These are phyloP conservation scores for Diogma glabrata DNA, from an alignment of 2,888 invertebrate genomes.

Conservation along the genomic window DNA sequence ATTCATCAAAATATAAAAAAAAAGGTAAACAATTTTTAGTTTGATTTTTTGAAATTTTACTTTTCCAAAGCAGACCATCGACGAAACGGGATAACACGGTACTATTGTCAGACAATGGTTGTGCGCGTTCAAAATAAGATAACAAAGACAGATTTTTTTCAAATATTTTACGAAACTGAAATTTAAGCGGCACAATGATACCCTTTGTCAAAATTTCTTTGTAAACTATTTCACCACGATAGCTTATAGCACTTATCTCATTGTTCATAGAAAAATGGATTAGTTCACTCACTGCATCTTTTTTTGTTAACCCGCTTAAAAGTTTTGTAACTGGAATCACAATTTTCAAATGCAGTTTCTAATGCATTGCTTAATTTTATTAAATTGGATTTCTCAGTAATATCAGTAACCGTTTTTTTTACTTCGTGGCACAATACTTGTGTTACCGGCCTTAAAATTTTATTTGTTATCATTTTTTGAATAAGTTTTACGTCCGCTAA, in stretches of 20 bases:
- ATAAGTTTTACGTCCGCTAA: background rate
- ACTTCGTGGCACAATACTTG: too few relatives aligned
- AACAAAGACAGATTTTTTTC: background rate
- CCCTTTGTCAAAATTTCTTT: background rate
- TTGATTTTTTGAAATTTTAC: background rate
- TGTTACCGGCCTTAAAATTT: background rate
- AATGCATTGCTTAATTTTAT: too few relatives aligned
- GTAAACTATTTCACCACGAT: background rate
- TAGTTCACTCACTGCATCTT: too few relatives aligned
- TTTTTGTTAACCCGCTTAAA: too few relatives aligned
- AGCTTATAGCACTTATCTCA: background rate
- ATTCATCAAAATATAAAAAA: slow-evolving; percentile 11
- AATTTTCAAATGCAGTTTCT: too few relatives aligned
- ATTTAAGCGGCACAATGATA: background rate
- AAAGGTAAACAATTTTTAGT: background rate
- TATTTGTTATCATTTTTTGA: background rate
- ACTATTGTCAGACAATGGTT: too few relatives aligned
- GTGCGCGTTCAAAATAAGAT: too few relatives aligned
- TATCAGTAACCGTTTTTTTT: too few relatives aligned
- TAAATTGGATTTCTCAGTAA: too few relatives aligned
- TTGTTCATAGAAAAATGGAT: background rate
- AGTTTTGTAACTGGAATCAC: too few relatives aligned
- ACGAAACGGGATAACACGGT: background rate
- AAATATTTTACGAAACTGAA: background rate
- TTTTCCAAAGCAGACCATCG: background rate